Percentiles rank a stretch among this genome's conserved stretches.
Conservation (phyloP, 2,888 invertebrate genomes). For the Unio pictorum region DNA sequence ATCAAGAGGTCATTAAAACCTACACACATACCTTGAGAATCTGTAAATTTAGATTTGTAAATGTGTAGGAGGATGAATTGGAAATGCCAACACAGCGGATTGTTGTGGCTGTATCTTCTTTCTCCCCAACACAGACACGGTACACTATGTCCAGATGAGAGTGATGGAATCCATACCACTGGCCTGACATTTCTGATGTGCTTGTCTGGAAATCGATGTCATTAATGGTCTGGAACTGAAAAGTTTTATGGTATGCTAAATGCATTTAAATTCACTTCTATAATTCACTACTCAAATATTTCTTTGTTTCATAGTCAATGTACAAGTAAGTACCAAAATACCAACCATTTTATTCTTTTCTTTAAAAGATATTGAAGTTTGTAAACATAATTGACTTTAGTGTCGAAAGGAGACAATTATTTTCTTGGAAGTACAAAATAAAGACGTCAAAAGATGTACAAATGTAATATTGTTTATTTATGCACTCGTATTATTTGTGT, state of each 20-base stretch:
- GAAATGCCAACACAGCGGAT: background rate
- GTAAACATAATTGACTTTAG: no score
- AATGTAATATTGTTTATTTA: no score
- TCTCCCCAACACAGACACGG: conserved; percentile 21
- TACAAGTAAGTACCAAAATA: no score
- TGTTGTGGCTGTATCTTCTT: background rate
- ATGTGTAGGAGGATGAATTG: background rate
- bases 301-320: background rate
- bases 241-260: background rate
- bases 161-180: conserved; percentile 47
- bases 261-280: background rate
- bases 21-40: conserved; percentile 6
- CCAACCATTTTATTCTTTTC: no score
- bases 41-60: conserved; percentile 1
- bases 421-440: no score
- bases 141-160: conserved; percentile 32
- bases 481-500: no score
- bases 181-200: conserved; percentile 13
- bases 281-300: background rate
- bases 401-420: no score
- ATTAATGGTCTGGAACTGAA: conserved; percentile 27
- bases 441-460: no score
- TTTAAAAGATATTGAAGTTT: no score
- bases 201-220: conserved; percentile 33
- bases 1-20: no score